These are phyloP conservation scores for Tragelaphus strepsiceros DNA, from an alignment of 2,113 vertebrate genomes.

Conservation along the genomic window DNA sequence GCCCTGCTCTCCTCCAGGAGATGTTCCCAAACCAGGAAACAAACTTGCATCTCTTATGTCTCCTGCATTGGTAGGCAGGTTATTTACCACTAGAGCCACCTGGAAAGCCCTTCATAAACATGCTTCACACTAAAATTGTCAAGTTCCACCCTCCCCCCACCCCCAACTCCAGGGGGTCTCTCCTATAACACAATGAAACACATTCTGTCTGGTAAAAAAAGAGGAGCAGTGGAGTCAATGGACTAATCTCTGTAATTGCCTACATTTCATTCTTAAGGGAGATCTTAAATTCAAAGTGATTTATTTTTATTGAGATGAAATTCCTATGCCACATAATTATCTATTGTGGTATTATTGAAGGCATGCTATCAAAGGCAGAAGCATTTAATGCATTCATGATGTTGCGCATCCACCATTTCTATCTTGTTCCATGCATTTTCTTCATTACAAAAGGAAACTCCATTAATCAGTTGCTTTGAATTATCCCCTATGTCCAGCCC, in stretches of 20 bases:
- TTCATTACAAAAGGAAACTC: neutral
- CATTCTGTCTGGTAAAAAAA: neutral
- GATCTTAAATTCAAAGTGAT: neutral
- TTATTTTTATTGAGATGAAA: neutral
- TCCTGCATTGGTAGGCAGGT: neutral
- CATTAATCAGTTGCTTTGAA: neutral
- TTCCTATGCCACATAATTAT: neutral
- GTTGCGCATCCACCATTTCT: neutral
- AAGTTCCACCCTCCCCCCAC: fast-evolving
- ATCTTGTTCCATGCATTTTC: neutral
- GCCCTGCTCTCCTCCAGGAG: neutral
- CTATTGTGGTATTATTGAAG: neutral
- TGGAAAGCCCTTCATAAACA: neutral
- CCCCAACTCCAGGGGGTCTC: neutral
- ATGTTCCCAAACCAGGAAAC: neutral
- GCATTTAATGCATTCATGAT: neutral
- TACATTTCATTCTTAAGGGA: neutral
- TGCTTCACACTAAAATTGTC: neutral
- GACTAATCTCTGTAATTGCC: neutral
- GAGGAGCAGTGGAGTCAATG: neutral
- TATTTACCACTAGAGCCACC: neutral
- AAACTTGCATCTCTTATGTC: neutral
- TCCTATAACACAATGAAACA: neutral
- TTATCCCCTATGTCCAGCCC: neutral
- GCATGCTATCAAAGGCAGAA: neutral